Percentiles rank a stretch among this genome's conserved stretches.
These are phyloP conservation scores for Drosophila ogumai DNA, from an alignment of 1,140 invertebrate genomes.

Conservation along the genomic window DNA sequence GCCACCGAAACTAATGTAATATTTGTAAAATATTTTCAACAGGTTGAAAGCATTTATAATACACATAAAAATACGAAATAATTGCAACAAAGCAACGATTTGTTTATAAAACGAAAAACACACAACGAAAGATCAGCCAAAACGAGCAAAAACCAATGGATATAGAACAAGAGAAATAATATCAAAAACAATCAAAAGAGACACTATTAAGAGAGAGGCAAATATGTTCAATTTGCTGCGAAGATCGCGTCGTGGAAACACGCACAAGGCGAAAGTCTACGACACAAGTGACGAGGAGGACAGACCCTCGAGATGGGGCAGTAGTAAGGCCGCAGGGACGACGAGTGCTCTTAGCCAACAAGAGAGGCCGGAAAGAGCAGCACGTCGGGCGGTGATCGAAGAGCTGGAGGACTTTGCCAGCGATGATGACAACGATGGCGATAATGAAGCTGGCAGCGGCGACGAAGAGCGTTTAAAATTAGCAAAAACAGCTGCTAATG, in stretches of 20 bases:
- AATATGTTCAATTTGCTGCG: constrained; percentile 76
- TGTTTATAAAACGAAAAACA: constrained; percentile 67
- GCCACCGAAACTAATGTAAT: constrained; percentile 32
- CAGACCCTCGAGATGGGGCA: constrained; percentile 34
- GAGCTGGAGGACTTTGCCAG: constrained; percentile 77
- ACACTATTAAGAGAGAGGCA: constrained; percentile 4
- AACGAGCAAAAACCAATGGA: constrained; percentile 5
- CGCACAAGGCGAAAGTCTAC: constrained; percentile 60
- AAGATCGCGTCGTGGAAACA: constrained; percentile 68
- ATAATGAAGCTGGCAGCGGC: constrained; percentile 24
- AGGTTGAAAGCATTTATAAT: constrained; percentile 62
- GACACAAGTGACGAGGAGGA: constrained; percentile 65
- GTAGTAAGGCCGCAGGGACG: constrained; percentile 16
- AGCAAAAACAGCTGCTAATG: constrained; percentile 82
- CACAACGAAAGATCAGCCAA: constrained; percentile 18
- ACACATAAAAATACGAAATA: constrained; percentile 38
- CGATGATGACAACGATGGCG: constrained; percentile 46
- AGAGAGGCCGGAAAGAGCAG: constrained; percentile 36
- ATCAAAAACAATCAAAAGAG: constrained; percentile 3
- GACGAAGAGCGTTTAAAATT: constrained; percentile 74
- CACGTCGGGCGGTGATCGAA: constrained; percentile 69
- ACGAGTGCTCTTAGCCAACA: constrained; percentile 3
- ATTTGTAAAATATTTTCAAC: constrained; percentile 61
- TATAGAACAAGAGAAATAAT: constrained; percentile 14
- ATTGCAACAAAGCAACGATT: constrained; percentile 61